A percentile compares a stretch with the other conserved stretches of the same genome.
phyloP scores from a whole-genome alignment of 2,888 invertebrate genomes.

The Dioctria linearis region DNA sequence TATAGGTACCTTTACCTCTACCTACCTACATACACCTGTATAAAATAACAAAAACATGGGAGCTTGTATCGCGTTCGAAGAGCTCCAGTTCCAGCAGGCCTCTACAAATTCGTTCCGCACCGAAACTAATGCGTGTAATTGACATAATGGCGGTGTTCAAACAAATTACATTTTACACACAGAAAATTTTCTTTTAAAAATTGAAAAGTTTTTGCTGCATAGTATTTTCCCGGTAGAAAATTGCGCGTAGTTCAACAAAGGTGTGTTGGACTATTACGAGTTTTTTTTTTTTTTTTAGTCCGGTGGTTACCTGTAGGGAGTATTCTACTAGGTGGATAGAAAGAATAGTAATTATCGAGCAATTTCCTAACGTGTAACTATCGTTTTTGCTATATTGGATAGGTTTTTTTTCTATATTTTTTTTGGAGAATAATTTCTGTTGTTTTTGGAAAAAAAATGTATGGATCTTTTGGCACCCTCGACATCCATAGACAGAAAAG shows the following conservation, averaged over 20 bases:
- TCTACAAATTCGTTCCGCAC: slow-evolving; percentile 44
- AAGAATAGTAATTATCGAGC: background rate
- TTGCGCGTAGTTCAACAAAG: slow-evolving; percentile 8
- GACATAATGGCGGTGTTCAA: slow-evolving; percentile 49
- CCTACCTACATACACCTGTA: background rate
- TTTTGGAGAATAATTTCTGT: too few relatives aligned
- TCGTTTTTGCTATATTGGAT: too few relatives aligned
- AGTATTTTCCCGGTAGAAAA: slow-evolving; percentile 18
- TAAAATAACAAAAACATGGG: slow-evolving; percentile 1
- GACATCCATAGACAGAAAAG: too few relatives aligned
- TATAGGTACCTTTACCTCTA: too few relatives aligned
- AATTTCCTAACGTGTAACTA: background rate
- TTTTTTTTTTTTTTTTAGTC: slow-evolving; percentile 18
- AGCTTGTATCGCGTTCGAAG: background rate
- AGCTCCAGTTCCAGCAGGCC: background rate
- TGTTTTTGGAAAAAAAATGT: too few relatives aligned
- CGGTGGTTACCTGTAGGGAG: slow-evolving; percentile 6
- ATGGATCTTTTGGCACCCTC: too few relatives aligned
- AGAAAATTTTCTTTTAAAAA: slow-evolving; percentile 24
- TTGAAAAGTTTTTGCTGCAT: slow-evolving; percentile 35
- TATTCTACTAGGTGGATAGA: background rate
- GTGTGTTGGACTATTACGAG: slow-evolving; percentile 18
- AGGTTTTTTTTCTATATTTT: too few relatives aligned
- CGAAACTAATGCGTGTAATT: slow-evolving; percentile 50
- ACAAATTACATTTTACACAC: slow-evolving; percentile 43